Percentiles rank a stretch among this genome's conserved stretches.
phyloP scores from a whole-genome alignment of 2,113 vertebrate genomes.

The human (Homo sapiens) region GRCh38 chr18:40174501-40175000 shows the following conservation, averaged over 20 bases:
- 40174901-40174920: background rate
- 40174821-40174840: background rate
- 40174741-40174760: background rate
- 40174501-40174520: background rate
- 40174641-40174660: background rate
- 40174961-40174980: background rate
- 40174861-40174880: background rate
- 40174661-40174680: background rate
- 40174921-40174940: background rate
- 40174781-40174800: background rate
- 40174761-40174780: background rate
- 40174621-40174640: background rate
- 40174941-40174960: background rate
- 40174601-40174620: background rate
- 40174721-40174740: background rate
- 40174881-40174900: background rate
- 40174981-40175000: background rate
- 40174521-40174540: background rate
- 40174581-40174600: background rate
- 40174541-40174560: background rate
- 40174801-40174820: background rate
- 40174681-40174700: background rate
- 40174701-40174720: background rate
- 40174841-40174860: background rate
- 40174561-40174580: background rate